Percentiles rank a stretch among this genome's conserved stretches.
These are phyloP conservation scores for Notiomystis cincta DNA, from an alignment of 2,113 vertebrate genomes.

Conservation along the genomic window DNA sequence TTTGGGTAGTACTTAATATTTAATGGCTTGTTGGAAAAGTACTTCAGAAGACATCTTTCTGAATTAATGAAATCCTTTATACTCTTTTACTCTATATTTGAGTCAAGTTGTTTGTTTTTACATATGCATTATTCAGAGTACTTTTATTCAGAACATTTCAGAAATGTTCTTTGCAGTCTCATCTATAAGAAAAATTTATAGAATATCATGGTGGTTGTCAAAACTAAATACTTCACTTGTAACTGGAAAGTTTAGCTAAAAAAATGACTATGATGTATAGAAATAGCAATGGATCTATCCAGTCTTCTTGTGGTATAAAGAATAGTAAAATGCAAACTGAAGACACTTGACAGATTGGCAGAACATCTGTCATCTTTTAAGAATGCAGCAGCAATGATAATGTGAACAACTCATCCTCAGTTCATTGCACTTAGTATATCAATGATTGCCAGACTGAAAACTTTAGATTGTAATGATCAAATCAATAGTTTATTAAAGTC, in stretches of 20 bases:
- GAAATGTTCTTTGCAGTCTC: neutral
- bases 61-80: neutral
- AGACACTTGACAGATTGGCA: neutral
- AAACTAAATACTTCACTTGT: neutral
- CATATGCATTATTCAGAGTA: neutral
- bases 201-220: neutral
- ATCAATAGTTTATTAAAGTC: neutral
- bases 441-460: neutral
- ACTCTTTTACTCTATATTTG: neutral
- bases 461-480: neutral
- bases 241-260: neutral
- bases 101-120: constrained; percentile 2
- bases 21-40: neutral
- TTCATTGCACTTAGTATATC: neutral
- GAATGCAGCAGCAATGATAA: neutral
- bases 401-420: neutral
- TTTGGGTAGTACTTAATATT: constrained; percentile 8
- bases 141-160: neutral
- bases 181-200: neutral
- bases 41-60: neutral
- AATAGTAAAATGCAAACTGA: neutral
- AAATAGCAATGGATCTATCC: neutral
- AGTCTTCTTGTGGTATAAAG: neutral
- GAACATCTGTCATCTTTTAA: neutral
- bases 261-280: neutral